Evolutionary conservation across 2,797 vertebrate genomes (phyloP), one percentile per base, ranked within the genome.

Genomic region (Takifugu ocellatus): DNA sequence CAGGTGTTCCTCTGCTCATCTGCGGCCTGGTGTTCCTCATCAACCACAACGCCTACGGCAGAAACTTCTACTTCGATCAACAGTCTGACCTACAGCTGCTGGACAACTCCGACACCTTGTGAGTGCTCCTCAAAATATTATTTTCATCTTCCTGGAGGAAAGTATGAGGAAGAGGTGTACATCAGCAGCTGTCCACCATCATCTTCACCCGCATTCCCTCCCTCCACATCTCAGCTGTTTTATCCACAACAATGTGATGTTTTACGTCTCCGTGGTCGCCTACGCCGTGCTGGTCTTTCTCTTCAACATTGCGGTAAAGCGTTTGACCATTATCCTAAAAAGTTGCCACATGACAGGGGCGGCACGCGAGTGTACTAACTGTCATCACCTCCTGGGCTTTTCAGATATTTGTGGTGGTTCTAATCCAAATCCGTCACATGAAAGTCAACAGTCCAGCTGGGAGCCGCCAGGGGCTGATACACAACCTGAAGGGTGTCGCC

Each of bases 211-310:
- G 4, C 3, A 33, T 10, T 33, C 31, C 10, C 21, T 4, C n/a
- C 3, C 16, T 52, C 47, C 68, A 56, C 66, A 59, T 25, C 45
- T 50, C 85, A 98, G 95, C 58, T 98, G 95, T 74, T 98, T 95
- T 94, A 81, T 99, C 61, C 89, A 93, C 69, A 84, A 94, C 21
- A 56, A 91, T 3, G 39, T 58, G 7, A 83, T 86, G 2, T 97
- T 95, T 79, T 96, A 94, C 50, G 75, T 92, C 76, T 91, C 94
- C 0, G 92, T 97, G 26, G 91, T 94, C 49, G 91, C 85, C 63
- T 96, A 93, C 9, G 91, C 94, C 45, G 70, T 81, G 47, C 51
- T 95, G 29, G 46, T 94, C 53, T 90, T 96, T 77, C 83, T 97
- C 71, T 84, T 73, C 24, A 96, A 98, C 72, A 56, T 79, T 33